phyloP scores from a whole-genome alignment of 2,888 invertebrate species.

The Uropetala carovei region DNA sequence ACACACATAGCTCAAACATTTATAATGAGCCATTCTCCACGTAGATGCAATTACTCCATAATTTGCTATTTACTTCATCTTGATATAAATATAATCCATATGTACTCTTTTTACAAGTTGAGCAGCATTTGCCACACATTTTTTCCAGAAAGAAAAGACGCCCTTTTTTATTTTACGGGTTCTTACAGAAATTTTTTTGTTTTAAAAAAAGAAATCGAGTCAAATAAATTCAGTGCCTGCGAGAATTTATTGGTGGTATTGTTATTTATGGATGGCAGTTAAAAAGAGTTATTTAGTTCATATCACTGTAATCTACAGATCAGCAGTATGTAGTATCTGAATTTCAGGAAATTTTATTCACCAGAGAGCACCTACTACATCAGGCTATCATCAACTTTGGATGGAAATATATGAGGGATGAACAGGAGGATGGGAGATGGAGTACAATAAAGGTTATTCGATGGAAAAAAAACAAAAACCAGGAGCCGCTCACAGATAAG shows the following conservation, averaged over 20 bases:
- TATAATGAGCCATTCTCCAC: slow-evolving; percentile 52
- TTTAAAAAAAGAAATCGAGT: slow-evolving; percentile 41
- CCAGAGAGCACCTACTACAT: slow-evolving; percentile 64
- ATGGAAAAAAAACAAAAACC: slow-evolving; percentile 49
- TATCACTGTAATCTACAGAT: slow-evolving; percentile 63
- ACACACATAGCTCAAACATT: slow-evolving; percentile 39
- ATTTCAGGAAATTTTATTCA: slow-evolving; percentile 64
- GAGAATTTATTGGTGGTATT: slow-evolving; percentile 58
- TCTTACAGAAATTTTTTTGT: slow-evolving; percentile 39
- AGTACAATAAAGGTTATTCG: slow-evolving; percentile 54
- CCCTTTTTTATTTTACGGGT: slow-evolving; percentile 45
- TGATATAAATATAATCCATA: slow-evolving; percentile 60
- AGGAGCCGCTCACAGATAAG: slow-evolving; percentile 44
- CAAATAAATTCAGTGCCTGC: slow-evolving; percentile 53
- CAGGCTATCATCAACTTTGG: slow-evolving; percentile 64
- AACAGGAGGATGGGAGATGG: slow-evolving; percentile 51
- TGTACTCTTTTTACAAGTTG: slow-evolving; percentile 52
- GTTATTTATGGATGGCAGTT: slow-evolving; percentile 57
- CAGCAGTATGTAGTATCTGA: slow-evolving; percentile 61
- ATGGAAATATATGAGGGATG: slow-evolving; percentile 61
- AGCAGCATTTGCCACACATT: slow-evolving; percentile 55
- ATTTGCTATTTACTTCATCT: slow-evolving; percentile 49
- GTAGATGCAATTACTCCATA: slow-evolving; percentile 54
- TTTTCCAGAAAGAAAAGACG: not conserved
- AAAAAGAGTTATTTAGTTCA: slow-evolving; percentile 51